Percentiles rank a stretch among this genome's conserved stretches.
phyloP scores from a whole-genome alignment of 2,888 invertebrate species.

The Spatulosminthurus flaviceps region DNA sequence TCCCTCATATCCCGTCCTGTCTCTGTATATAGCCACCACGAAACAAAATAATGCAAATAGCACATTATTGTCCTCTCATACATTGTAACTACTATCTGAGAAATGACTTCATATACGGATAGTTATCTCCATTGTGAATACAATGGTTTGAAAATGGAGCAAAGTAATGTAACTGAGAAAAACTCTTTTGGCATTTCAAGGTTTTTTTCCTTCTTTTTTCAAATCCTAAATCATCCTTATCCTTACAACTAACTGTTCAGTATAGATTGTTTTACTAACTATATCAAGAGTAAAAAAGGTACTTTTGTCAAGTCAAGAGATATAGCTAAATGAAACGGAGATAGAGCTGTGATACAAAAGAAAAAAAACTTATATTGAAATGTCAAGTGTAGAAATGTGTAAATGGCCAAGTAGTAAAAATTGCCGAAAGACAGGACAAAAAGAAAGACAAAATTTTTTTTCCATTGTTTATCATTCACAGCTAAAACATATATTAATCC shows the following conservation, averaged over 20 bases:
- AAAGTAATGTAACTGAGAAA: background rate
- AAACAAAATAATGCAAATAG: too few relatives aligned
- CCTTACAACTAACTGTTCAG: background rate
- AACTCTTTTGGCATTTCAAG: background rate
- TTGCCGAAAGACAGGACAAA: background rate
- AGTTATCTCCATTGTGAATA: background rate
- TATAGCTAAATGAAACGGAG: background rate
- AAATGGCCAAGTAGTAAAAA: background rate
- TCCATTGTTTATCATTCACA: background rate
- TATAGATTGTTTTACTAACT: background rate
- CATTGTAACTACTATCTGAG: too few relatives aligned
- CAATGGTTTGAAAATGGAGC: background rate
- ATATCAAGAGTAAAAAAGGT: too few relatives aligned
- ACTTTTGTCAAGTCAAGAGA: background rate
- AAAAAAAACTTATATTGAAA: background rate
- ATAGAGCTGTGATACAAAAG: background rate
- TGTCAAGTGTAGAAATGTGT: background rate
- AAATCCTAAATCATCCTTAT: background rate
- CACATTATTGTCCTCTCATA: too few relatives aligned
- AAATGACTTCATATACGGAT: background rate
- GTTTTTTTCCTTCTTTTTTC: background rate
- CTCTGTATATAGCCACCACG: too few relatives aligned
- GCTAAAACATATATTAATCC: background rate
- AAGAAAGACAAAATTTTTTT: background rate
- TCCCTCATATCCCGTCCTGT: too few relatives aligned